These are phyloP conservation scores for Clarias gariepinus DNA, from an alignment of 2,113 vertebrate genomes.

Conservation along the genomic window DNA sequence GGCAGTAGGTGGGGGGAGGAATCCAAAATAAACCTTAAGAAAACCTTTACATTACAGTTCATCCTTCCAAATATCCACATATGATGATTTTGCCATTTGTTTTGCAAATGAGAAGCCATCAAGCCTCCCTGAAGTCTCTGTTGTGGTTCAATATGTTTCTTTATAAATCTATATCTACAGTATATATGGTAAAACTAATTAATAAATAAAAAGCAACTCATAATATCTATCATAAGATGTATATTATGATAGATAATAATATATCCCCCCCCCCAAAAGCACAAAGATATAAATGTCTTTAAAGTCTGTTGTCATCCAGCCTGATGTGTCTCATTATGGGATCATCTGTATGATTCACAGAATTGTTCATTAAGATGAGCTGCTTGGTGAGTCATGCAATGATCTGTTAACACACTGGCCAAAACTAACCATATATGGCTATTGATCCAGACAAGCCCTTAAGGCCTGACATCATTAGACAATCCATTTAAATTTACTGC, in stretches of 20 bases:
- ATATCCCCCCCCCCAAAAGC: too few relatives aligned
- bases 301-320: constrained; percentile 39
- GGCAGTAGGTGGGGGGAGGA: constrained; percentile 25
- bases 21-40: constrained; percentile 31
- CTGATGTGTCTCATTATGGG: constrained; percentile 69
- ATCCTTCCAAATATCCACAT: neutral
- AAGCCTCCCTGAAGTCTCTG: neutral
- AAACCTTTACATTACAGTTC: constrained; percentile 21
- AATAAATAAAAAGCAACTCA: too few relatives aligned
- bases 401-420: constrained; percentile 19
- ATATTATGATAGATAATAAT: too few relatives aligned
- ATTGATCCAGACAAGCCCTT: neutral
- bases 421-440: neutral
- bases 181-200: neutral
- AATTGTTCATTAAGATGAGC: constrained; percentile 51
- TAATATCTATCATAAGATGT: neutral
- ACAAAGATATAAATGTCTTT: neutral
- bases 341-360: constrained; percentile 58
- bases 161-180: neutral
- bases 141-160: neutral
- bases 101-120: neutral
- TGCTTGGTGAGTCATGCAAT: constrained; percentile 48
- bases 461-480: neutral
- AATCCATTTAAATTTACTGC: neutral
- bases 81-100: constrained; percentile 1